Evolutionary conservation across 2,113 vertebrate genomes (phyloP), one percentile per base, ranked within the genome.

Genomic region (Aegithalos caudatus): DNA sequence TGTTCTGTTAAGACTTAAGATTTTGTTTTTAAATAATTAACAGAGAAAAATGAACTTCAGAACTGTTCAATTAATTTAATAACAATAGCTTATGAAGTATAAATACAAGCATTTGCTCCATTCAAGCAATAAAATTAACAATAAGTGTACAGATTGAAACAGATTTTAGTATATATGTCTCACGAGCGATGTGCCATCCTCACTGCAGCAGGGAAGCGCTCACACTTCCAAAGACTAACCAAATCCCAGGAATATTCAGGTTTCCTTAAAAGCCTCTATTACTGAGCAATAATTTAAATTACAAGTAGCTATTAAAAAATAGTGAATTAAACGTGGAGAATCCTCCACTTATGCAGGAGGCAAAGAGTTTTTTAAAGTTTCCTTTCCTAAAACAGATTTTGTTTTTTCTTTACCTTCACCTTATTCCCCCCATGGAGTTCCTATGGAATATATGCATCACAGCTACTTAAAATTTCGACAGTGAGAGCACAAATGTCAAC

Each of bases 271-370:
- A 88, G 88, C 88, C 42, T 73, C 57, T 88, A 44, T 77, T 69
- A 45, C 40, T 74, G 83, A 94, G 60, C 81, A 96, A 92, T 90
- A 92, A 97, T 95, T 94, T 90, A 93, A 95, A 95, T 85, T 72
- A 54, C 38, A 86, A 81, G 77, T 37, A 81, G 64, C 53, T 91
- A 71, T 83, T 92, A 78, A 94, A 95, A 96, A 86, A 76, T 27
- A 81, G 40, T 23, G 73, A 84, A 73, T 82, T 66, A 81, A 86
- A 66, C 9, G 40, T 38, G 60, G 25, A 66, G 50, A 88, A 70
- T 48, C 20, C 11, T 65, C 18, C 65, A 16, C 15, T 92, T 79
- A 69, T 11, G 29, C 11, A 19, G 44, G 65, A 45, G 11, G 12
- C 3, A 1, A 69, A 67, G 44, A 47, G 47, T 16, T 70, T 66